phyloP scores from a whole-genome alignment of 2,113 vertebrate genomes.

The Hiodon tergisus region DNA sequence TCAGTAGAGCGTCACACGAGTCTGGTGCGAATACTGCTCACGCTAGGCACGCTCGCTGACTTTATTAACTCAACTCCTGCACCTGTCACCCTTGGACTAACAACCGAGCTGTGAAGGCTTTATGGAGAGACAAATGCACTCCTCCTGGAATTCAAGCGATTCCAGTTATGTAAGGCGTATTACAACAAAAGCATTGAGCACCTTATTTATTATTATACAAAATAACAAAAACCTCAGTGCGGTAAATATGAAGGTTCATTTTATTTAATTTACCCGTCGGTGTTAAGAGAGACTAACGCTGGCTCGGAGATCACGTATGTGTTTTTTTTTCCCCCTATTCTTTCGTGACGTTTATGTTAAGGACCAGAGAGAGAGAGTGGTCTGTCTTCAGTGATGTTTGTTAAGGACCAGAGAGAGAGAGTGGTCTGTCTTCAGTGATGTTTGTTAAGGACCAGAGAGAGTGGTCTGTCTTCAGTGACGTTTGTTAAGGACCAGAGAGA shows the following conservation, averaged over 20 bases:
- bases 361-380: no score
- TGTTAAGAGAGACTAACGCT: not conserved
- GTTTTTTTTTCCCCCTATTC: not conserved
- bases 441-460: no score
- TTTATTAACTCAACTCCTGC: not conserved
- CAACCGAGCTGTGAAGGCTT: not conserved
- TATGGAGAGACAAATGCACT: constrained; percentile 20
- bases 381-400: no score
- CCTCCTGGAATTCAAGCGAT: constrained; percentile 13
- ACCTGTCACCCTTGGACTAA: constrained; percentile 12
- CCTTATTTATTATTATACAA: not conserved
- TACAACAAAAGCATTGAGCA: constrained; percentile 12
- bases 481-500: no score
- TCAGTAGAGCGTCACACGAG: not conserved
- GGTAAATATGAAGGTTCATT: not conserved
- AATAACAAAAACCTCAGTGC: not conserved
- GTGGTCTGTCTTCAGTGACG: no score
- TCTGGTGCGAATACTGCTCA: not conserved
- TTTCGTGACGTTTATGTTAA: not conserved
- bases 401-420: no score
- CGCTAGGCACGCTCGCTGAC: not conserved
- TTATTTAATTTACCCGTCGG: not conserved
- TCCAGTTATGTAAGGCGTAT: constrained; percentile 2
- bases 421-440: no score
- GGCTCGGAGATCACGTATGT: not conserved